Evolutionary conservation across 37 sponge, comb jelly and placozoan genomes (phyloP), one percentile per base, ranked within the genome.

Genomic region (Mnemiopsis leidyi): DNA sequence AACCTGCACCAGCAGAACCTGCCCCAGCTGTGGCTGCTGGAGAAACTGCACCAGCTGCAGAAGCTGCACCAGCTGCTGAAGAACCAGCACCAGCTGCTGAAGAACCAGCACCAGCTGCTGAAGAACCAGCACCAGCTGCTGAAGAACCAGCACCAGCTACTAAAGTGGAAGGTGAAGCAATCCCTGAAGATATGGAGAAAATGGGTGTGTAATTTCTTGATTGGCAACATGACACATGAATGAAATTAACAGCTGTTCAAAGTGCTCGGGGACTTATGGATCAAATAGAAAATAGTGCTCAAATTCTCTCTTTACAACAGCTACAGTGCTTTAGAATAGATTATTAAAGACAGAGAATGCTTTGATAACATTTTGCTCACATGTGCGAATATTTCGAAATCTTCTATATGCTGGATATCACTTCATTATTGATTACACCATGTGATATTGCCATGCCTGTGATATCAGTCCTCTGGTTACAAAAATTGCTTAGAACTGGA

Each of bases 1-100:
- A 48, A 48, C 61, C 75, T n/a, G 75, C 75, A 23, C 21, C 75
- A 29, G 75, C 3, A 5, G 75, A 71, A 24, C 75, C 75, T 23
- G 75, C 75, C 30, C 29, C 75, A 23, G 75, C 75, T 71, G 75
- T 24, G 3, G 75, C 75, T 71, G 75, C 75, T 71, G 75, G 20
- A 28, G 75, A 71, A 18, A 13, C 75, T 23, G 75, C 75, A 5
- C 75, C 75, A n/a, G 75, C 30, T n/a, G 75, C 5, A 71, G 75
- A 71, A 18, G 20, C 75, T 23, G 75, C 75, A 23, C 75, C 75
- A n/a, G 75, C 75, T 71, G 75, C 75, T 71, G 75, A 71, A 28
- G 75, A 71, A 18, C 75, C 75, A 71, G 75, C 75, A 5, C 75
- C 75, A n/a, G 75, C 30, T 28, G 75, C 75, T 71, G 75, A 71